Evolutionary conservation across 2,888 invertebrate genomes (phyloP).

Genomic region (Dysmachus trigonus): DNA sequence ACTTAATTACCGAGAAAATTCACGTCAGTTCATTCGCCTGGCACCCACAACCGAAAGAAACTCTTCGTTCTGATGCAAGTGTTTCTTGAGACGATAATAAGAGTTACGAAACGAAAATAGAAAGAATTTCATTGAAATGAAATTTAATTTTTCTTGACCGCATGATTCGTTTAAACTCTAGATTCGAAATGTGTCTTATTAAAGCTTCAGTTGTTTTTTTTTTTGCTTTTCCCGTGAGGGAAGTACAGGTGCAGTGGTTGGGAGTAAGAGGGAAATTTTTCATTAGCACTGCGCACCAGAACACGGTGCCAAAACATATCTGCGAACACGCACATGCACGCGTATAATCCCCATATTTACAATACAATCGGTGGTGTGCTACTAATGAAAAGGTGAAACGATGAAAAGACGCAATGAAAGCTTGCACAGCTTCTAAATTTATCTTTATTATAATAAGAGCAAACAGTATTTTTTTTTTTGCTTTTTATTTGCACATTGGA

Average conservation of each 20-base stretch:
- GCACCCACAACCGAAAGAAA: neutral
- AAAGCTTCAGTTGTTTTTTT: neutral
- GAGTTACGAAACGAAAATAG: neutral
- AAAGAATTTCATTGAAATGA: neutral
- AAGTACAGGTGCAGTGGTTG: neutral
- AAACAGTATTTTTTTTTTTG: neutral
- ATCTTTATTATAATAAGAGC: neutral
- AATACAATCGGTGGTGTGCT: neutral
- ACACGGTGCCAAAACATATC: neutral
- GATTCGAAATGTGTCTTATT: neutral
- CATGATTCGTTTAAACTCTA: neutral
- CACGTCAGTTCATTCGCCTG: neutral
- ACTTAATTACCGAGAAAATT: neutral
- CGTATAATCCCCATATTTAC: neutral
- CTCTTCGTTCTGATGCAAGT: neutral
- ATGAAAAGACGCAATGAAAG: neutral
- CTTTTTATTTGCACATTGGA: neutral
- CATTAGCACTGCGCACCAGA: neutral
- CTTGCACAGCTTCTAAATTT: neutral
- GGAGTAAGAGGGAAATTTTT: neutral
- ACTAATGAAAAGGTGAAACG: neutral
- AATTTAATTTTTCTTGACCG: neutral
- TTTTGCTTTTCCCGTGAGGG: neutral
- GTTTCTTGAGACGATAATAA: neutral
- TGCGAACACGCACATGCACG: neutral